These are phyloP conservation scores for Aythya baeri DNA, from an alignment of 2,113 vertebrate genomes.

Conservation along the genomic window DNA sequence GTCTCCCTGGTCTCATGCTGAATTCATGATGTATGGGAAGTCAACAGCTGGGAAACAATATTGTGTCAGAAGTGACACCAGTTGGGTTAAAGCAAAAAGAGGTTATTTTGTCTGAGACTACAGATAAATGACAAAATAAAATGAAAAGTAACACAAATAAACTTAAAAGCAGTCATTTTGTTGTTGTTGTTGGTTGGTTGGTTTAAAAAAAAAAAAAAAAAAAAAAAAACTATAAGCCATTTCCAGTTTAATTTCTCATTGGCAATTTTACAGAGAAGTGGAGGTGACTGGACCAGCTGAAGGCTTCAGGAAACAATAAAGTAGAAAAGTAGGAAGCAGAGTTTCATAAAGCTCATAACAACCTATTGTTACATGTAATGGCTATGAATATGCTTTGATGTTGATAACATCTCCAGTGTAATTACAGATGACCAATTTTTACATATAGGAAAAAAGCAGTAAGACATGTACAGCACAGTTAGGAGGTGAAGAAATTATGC, in stretches of 20 bases:
- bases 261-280: background rate
- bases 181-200: too few species aligned
- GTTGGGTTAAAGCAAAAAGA: background rate
- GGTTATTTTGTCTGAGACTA: background rate
- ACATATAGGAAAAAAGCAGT: background rate
- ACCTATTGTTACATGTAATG: background rate
- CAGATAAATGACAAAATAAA: background rate
- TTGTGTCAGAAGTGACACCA: background rate
- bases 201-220: background rate
- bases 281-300: background rate
- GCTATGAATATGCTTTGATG: background rate
- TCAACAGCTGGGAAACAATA: background rate
- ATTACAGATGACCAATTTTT: background rate
- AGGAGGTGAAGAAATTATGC: background rate
- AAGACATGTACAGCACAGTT: background rate
- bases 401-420: background rate
- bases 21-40: background rate
- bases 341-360: background rate
- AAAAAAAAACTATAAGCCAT: background rate
- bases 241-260: background rate
- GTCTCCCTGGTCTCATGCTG: background rate
- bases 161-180: background rate
- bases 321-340: background rate
- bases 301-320: background rate
- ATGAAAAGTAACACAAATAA: background rate